phyloP scores from a whole-genome alignment of 2,888 invertebrate species.

The Cecidostiba fungosa region DNA sequence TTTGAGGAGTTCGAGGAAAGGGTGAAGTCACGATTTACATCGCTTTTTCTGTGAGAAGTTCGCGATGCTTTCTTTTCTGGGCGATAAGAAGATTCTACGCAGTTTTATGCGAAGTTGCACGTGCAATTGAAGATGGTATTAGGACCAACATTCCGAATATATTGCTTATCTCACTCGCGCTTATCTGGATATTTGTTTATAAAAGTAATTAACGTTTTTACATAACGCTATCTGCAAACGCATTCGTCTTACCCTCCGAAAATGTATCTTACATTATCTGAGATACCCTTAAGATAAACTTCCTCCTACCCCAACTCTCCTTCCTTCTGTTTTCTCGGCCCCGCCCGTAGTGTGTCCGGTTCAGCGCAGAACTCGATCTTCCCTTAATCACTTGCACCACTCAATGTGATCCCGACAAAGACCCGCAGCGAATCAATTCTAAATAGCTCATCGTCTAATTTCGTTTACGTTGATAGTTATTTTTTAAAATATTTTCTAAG shows the following conservation, averaged over 20 bases:
- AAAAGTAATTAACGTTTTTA: too few species aligned
- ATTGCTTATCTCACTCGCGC: too few species aligned
- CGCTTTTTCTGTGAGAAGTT: background rate
- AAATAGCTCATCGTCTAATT: too few species aligned
- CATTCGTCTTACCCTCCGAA: background rate
- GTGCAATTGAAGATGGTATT: background rate
- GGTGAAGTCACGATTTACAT: constrained; percentile 5
- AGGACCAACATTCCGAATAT: too few species aligned
- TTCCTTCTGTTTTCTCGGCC: background rate
- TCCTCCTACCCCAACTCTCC: background rate
- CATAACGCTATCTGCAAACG: background rate
- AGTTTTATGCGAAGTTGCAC: background rate
- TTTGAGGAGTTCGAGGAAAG: background rate
- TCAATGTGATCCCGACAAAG: too few species aligned
- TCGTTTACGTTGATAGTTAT: background rate
- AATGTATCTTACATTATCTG: background rate
- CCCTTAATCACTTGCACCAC: constrained; percentile 12
- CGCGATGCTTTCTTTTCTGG: background rate
- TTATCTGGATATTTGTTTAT: too few species aligned
- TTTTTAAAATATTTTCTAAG: too few species aligned
- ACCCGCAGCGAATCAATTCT: too few species aligned
- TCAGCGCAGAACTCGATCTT: constrained; percentile 15
- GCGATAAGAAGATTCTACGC: background rate
- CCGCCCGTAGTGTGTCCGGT: background rate
- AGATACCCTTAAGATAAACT: constrained; percentile 8